Conservation (phyloP, 2,113 vertebrate genomes). For the Phocoena sinus region DNA sequence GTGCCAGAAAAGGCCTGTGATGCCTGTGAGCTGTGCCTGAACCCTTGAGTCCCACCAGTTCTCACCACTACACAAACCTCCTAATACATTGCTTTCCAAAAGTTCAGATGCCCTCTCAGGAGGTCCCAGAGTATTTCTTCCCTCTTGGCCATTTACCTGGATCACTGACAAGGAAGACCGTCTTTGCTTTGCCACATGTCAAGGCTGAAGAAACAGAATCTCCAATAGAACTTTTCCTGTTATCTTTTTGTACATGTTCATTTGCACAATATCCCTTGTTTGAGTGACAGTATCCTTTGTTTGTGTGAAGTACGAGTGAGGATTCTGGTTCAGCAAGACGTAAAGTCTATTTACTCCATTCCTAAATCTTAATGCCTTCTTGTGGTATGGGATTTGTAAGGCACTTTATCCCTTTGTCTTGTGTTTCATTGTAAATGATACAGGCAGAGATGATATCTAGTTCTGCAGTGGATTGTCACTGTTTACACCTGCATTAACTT, state of each 20-base stretch:
- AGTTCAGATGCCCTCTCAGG: neutral
- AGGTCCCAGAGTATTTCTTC: neutral
- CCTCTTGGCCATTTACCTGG: neutral
- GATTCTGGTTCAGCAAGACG: neutral
- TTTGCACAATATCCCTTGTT: neutral
- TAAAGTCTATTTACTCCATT: neutral
- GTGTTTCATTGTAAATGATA: conserved; percentile 3
- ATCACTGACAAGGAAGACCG: neutral
- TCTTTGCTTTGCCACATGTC: neutral
- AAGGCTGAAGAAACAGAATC: neutral
- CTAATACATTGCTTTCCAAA: neutral
- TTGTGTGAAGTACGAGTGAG: neutral
- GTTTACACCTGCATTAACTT: conserved; percentile 52
- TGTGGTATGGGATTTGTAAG: neutral
- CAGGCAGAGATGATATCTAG: neutral
- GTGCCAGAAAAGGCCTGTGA: neutral
- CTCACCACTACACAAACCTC: neutral
- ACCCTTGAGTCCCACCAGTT: neutral
- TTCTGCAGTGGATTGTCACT: neutral
- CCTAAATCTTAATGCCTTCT: neutral
- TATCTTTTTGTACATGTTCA: neutral
- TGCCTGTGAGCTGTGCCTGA: neutral
- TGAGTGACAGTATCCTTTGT: neutral
- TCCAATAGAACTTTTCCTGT: neutral
- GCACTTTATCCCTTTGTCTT: conserved; percentile 59